Evolutionary conservation across 2,797 vertebrate genomes (phyloP), one percentile per base, ranked within the genome.

Genomic region (Artibeus jamaicensis): DNA sequence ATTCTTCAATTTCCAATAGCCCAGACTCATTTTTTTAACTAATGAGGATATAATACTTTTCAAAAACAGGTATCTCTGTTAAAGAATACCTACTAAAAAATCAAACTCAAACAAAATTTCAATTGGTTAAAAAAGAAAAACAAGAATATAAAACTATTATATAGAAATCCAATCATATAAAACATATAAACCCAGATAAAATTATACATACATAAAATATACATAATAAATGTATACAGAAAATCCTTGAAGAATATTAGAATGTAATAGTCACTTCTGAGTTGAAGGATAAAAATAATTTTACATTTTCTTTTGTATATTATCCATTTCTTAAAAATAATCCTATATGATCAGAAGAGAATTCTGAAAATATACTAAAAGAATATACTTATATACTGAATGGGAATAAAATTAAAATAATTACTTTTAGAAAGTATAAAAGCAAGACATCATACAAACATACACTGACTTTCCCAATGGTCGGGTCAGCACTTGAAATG

Each of bases 1-100:
- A 90, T 79, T 91, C 3, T 93, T 94, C 84, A 77, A 84, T 91
- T 88, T 4, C 78, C 95, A 93, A 37, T 2, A 94, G 44, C 7
- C 44, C 44, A 68, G 70, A 95, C 44, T 57, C 14, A 55, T 48
- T 29, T 92, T 55, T 39, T 97, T 2, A 29, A 32, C 26, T 55
- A 6, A 57, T 8, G 34, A 22, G 34, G 34, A 91, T 2, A 42
- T 18, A 70, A 88, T 16, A 73, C 22, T 26, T 83, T 22, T 77
- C 8, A 48, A 93, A 92, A 50, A 65, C 3, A 93, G n/a, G 46
- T 59, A 78, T 65, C n/a, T 9, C n/a, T 95, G 44, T 78, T 96
- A 96, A 95, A 9, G 18, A 93, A 76, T 29, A 78, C n/a, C n/a
- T 62, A 50, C 29, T 67, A 91, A 32, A 91, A 24, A 91, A 39